Evolutionary conservation across 92 coral and sea anemone species (phyloP).

Genomic region (Palythoa grandiflora): DNA sequence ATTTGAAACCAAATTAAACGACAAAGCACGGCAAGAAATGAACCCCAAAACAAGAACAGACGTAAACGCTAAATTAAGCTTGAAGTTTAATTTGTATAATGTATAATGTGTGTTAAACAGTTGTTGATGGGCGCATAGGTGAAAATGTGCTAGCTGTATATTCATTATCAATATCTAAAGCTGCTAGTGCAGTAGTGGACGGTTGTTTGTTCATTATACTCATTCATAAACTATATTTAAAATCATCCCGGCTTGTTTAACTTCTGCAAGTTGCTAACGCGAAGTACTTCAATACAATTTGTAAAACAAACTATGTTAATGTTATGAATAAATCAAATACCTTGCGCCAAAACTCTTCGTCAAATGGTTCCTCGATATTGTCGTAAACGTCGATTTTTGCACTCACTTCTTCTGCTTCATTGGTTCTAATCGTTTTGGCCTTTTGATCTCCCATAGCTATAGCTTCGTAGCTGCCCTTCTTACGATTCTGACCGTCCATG

Average conservation of each 20-base stretch:
- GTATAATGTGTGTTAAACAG: no score
- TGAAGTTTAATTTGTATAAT: no score
- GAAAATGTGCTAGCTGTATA: no score
- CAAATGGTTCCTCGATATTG: conserved; percentile 82
- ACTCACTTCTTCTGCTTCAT: conserved; percentile 43
- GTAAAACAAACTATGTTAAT: neutral
- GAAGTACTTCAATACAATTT: neutral
- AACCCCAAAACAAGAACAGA: no score
- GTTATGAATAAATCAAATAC: conserved; percentile 34
- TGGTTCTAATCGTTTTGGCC: conserved; percentile 29
- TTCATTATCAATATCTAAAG: no score
- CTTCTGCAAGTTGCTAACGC: neutral
- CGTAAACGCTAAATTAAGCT: no score
- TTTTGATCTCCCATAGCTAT: conserved; percentile 77
- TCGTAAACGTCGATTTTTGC: conserved; percentile 51
- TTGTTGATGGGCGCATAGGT: no score
- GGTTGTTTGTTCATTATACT: no score
- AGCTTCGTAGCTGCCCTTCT: conserved; percentile 53
- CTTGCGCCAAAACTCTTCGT: conserved; percentile 92
- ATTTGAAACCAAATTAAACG: no score
- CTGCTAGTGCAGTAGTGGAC: no score
- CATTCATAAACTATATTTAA: neutral
- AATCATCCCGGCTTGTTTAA: neutral
- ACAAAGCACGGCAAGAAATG: no score
- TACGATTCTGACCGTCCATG: conserved; percentile 34